Percentiles rank a stretch among this genome's conserved stretches.
These are phyloP conservation scores for Hoplostethus mediterraneus DNA, from an alignment of 2,797 vertebrate species.

Conservation along the genomic window DNA sequence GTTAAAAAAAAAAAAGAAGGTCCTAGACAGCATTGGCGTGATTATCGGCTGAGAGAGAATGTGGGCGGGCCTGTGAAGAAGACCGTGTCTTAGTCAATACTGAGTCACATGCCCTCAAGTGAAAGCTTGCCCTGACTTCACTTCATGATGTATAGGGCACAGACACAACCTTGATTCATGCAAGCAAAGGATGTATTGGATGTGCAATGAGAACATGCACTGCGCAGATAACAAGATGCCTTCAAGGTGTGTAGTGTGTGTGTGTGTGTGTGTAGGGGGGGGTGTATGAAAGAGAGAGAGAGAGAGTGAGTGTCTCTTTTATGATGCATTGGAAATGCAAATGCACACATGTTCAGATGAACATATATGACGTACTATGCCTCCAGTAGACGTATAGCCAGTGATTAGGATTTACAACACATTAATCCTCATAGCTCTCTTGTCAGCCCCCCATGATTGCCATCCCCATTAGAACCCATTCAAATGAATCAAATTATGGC, in stretches of 20 bases:
- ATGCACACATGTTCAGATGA: conserved; percentile 57
- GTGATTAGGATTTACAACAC: neutral
- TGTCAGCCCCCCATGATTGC: neutral
- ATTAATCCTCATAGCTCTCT: conserved; percentile 19
- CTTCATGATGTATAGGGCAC: conserved; percentile 65
- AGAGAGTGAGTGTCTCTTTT: conserved; percentile 6
- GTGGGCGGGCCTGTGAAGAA: conserved; percentile 60
- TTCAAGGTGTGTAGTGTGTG: conserved; percentile 44
- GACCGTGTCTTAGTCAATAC: conserved; percentile 58
- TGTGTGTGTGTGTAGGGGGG: neutral
- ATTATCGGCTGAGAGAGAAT: conserved; percentile 37
- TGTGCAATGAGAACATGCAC: conserved; percentile 58
- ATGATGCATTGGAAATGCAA: conserved; percentile 65
- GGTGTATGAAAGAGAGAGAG: neutral
- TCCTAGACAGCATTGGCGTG: conserved; percentile 5
- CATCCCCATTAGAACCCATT: conserved; percentile 11
- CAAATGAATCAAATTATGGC: neutral
- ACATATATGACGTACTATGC: conserved; percentile 27
- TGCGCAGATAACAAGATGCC: conserved; percentile 66
- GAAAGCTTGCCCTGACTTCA: conserved; percentile 55
- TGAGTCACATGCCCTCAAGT: conserved; percentile 62
- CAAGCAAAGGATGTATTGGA: conserved; percentile 64
- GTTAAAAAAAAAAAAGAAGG: neutral
- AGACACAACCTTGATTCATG: conserved; percentile 40
- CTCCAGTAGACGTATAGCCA: conserved; percentile 20